Percentiles rank a stretch among this genome's conserved stretches.
phyloP scores from a whole-genome alignment of 2,888 invertebrate genomes.

The Junonia oenone region DNA sequence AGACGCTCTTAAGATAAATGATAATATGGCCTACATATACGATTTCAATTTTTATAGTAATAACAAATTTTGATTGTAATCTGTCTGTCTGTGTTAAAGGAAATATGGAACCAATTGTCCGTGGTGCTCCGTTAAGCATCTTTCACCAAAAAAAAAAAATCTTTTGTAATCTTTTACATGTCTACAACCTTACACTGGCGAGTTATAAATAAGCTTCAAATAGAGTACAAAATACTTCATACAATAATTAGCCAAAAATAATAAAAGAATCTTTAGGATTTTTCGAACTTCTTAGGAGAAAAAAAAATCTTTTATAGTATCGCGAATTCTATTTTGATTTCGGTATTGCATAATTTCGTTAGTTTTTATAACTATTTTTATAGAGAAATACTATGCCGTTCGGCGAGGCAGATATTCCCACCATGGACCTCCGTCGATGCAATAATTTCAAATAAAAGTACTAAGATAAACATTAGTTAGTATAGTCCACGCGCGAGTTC shows the following conservation, averaged over 20 bases:
- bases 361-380: constrained; percentile 29
- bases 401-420: constrained; percentile 71
- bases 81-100: not conserved
- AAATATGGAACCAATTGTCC: constrained; percentile 10
- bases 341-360: constrained; percentile 10
- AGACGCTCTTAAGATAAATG: not conserved
- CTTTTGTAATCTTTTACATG: constrained; percentile 16
- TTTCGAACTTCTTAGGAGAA: not conserved
- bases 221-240: constrained; percentile 19
- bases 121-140: constrained; percentile 10
- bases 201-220: constrained; percentile 2
- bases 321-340: not conserved
- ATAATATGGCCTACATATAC: not conserved
- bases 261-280: not conserved
- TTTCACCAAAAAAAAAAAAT: constrained; percentile 1
- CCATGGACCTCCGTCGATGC: constrained; percentile 34
- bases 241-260: constrained; percentile 2
- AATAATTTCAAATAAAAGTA: constrained; percentile 1
- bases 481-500: too few relatives aligned
- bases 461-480: not conserved
- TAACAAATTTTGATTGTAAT: not conserved
- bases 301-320: not conserved
- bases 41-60: not conserved
- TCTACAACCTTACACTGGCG: constrained; percentile 4
- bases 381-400: constrained; percentile 65